phyloP scores from a whole-genome alignment of 2,113 vertebrate genomes.

The Arenaria interpres region DNA sequence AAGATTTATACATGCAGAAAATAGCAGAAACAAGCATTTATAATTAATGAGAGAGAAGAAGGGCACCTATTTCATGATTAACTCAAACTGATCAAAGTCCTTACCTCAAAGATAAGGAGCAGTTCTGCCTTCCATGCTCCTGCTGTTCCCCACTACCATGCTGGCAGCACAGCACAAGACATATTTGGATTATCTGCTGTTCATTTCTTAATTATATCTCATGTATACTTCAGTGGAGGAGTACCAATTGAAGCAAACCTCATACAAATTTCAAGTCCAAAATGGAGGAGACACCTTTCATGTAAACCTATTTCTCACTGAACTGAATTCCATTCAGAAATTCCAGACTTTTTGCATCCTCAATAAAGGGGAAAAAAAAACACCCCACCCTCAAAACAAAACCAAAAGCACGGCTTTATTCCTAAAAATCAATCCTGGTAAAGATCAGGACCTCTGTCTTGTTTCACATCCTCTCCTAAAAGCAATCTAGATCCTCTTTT shows the following conservation, averaged over 20 bases:
- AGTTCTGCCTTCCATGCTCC: fast-evolving
- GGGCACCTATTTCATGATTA: background rate
- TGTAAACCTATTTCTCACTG: background rate
- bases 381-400: fast-evolving
- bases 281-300: background rate
- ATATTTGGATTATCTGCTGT: background rate
- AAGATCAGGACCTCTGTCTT: background rate
- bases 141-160: background rate
- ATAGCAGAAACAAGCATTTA: background rate
- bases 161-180: background rate
- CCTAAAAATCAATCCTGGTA: background rate
- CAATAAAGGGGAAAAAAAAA: background rate
- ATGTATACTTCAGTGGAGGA: background rate
- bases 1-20: background rate
- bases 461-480: background rate
- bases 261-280: background rate
- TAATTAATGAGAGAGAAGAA: background rate
- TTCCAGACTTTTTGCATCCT: background rate
- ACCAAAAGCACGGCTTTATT: background rate
- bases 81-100: background rate
- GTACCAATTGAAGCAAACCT: background rate
- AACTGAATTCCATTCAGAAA: background rate
- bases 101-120: background rate
- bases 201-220: background rate
- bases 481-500: background rate